A percentile compares a stretch with the other conserved stretches of the same genome.
Conservation (phyloP, 37 sponge, comb jelly and placozoan species). For the Oscarella lobularis region DNA sequence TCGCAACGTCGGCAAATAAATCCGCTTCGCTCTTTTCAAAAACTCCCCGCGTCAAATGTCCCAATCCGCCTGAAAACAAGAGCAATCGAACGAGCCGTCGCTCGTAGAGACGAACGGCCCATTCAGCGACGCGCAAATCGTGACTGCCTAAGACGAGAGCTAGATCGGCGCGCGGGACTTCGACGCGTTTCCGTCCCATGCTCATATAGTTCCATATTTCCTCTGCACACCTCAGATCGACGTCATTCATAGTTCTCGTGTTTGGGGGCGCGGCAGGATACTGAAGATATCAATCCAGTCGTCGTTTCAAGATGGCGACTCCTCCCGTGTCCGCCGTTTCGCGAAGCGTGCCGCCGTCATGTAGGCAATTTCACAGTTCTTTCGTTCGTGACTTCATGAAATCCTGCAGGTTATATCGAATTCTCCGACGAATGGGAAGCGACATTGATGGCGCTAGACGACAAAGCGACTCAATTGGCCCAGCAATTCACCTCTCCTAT, state of each 20-base stretch:
- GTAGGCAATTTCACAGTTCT: no score
- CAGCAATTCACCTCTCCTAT: no score
- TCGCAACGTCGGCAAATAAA: slow-evolving; percentile 6
- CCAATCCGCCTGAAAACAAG: slow-evolving; percentile 4
- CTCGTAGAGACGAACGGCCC: neutral
- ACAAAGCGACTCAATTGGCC: no score
- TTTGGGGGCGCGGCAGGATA: no score
- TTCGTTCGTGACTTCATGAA: no score
- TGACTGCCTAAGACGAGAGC: neutral
- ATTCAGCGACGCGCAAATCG: slow-evolving; percentile 2
- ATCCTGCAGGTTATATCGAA: no score
- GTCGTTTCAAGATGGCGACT: no score
- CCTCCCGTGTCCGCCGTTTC: no score
- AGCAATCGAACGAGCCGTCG: neutral
- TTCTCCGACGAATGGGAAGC: no score
- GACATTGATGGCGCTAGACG: no score
- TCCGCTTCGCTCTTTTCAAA: neutral
- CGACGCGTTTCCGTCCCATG: neutral
- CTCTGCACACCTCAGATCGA: neutral
- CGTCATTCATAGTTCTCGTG: neutral
- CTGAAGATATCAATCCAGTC: no score
- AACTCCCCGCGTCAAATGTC: neutral
- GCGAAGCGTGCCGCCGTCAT: no score
- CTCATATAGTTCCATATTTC: slow-evolving; percentile 1
- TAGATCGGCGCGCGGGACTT: neutral